Evolutionary conservation across 2,888 invertebrate species (phyloP), one percentile per base, ranked within the genome.

Genomic region (Ischnus inquisitorius): DNA sequence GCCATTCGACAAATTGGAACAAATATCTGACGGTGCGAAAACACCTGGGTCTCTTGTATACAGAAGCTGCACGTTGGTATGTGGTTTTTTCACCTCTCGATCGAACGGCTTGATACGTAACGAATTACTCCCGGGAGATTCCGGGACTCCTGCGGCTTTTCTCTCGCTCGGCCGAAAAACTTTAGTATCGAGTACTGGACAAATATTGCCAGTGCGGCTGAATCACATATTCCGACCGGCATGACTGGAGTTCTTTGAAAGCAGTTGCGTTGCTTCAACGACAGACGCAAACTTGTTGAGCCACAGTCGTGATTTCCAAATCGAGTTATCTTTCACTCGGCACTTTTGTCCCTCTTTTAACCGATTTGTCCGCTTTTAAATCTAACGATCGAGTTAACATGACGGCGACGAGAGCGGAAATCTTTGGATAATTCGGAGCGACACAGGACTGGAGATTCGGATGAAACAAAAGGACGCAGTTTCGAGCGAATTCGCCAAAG

Each of bases 321-420:
- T 64, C 71, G 71, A 76, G 69, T 79, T 84, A 84, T 74, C 88
- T 87, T 86, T 57, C 16, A 22, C 54, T 74, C 68, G 19, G 60
- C 41, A n/a, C 75, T 22, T 1, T 51, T 46, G 75, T 82, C 12
- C 72, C 25, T 16, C 41, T 72, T 57, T 43, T n/a, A n/a, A n/a
- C n/a, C 41, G 16, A 60, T 41, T 8, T n/a, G 19, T n/a, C 57
- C 43, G 41, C 48, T 68, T 43, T 16, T 51, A 16, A 19, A 16
- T 8, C 8, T 2, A 19, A 8, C 2, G 19, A 51, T 51, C 19
- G 51, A 19, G 3, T 51, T 51, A 10, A 34, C 0, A 51, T 51
- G 6, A 51, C 51, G 34, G 34, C 1, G 8, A 34, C 8, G 34
- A 34, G 6, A 34, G 8, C 34, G 48, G 16, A n/a, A n/a, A 16